Base-by-base conservation (phyloP, 1,140 invertebrate species). In the Drosophila sturtevanti region DNA sequence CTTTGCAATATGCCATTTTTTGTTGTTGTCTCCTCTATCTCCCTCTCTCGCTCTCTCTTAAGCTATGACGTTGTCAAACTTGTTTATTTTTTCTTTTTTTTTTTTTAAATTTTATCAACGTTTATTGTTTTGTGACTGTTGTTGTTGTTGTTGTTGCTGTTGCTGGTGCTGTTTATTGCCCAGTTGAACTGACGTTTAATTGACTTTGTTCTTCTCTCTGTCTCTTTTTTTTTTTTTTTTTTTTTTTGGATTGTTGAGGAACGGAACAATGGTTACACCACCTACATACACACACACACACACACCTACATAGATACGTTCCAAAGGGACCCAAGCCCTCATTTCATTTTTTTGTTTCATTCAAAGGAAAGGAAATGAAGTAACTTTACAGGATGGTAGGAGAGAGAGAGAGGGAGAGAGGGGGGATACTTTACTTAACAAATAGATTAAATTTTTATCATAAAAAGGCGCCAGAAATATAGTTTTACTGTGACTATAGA, bases 61-160 rank as follows among this genome's bases (percentile, higher is more conserved):
- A 58, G 63, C 84, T 56, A 87, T 87, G 84, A 86, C 82, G 82
- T 82, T 87, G 82, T 77, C 75, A 87, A 89, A 87, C 79, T 82
- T 68, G 68, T 87, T 87, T 63, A 27, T 41, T 68, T 54, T 51
- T 37, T 41, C 41, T 38, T 48, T 35, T 61, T 58, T 72, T 51
- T 16, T 24, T 34, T 64, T 18, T 35, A 31, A 58, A 69, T 77
- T 86, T 87, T 89, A 89, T 87, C 84, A 87, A 67, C 75, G 48
- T 89, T 87, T 87, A 89, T 87, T 87, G 84, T 87, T 87, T 82
- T 87, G 82, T 87, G 81, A 79, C 62, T 73, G 63, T 86, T 81
- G 64, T 64, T 66, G 64, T 81, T 48, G 41, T 18, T 48, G 41
- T 48, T 48, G 27, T 0, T 31, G 27, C n/a, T n/a, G n/a, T n/a